A percentile compares a stretch with the other conserved stretches of the same genome.
Conservation (phyloP, 1,140 invertebrate genomes). For the Diploscapter pachys region DNA sequence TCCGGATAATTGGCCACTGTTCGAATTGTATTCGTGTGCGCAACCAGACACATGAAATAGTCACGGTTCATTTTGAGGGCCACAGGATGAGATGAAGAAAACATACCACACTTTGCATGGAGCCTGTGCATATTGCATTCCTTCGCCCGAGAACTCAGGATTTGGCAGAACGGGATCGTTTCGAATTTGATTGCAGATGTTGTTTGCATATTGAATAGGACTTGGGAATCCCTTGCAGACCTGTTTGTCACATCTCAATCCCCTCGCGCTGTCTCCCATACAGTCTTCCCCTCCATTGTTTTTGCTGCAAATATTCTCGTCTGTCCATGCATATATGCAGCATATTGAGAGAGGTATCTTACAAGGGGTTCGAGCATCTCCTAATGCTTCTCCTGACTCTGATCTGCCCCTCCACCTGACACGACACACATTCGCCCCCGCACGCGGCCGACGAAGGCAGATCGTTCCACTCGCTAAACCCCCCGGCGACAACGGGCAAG, state of each 20-base stretch:
- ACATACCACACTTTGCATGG: constrained; percentile 32
- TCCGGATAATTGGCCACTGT: constrained; percentile 42
- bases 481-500: constrained; percentile 17
- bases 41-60: constrained; percentile 23
- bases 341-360: neutral
- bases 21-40: constrained; percentile 39
- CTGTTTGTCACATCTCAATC: constrained; percentile 32
- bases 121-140: constrained; percentile 39
- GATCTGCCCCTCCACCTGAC: constrained; percentile 36
- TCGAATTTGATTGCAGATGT: constrained; percentile 18
- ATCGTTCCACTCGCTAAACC: constrained; percentile 40
- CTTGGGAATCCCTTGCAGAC: constrained; percentile 7
- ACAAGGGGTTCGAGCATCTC: constrained; percentile 34
- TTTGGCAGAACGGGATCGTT: constrained; percentile 34
- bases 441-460: constrained; percentile 26
- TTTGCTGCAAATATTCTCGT: constrained; percentile 19
- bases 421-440: constrained; percentile 31
- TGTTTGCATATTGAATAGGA: constrained; percentile 29
- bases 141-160: constrained; percentile 32
- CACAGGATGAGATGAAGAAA: neutral
- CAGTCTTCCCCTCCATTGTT: constrained; percentile 37
- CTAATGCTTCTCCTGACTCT: constrained; percentile 34
- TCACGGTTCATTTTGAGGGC: neutral
- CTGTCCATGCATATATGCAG: neutral
- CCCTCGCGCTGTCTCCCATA: constrained; percentile 27